Evolutionary conservation across 2,797 vertebrate species (phyloP), one percentile per base, ranked within the genome.

Genomic region (Limnodromus scolopaceus): DNA sequence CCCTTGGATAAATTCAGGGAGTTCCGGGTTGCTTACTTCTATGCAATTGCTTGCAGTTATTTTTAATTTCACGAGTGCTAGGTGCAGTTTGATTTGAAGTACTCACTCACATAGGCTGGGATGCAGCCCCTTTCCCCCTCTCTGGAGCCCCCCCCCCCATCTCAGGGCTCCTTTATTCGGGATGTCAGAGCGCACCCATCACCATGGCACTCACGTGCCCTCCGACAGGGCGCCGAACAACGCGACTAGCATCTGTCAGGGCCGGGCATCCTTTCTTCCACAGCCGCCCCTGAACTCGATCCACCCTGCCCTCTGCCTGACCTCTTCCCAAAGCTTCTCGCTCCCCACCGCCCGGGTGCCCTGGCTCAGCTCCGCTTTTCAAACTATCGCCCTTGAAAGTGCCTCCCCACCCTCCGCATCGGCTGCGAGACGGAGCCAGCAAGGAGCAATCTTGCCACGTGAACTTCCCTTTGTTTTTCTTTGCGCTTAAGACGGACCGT

Each of bases 401-500:
- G 89, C 82, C 87, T 89, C 81, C 58, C 92, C 81, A 55, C 76
- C 83, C 83, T 82, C 55, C 1, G 8, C 93, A 27, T 68, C 32
- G 69, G 66, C 77, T 54, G 71, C 16, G 5, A 83, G 93, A 89
- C 9, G 8, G 81, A 81, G 88, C 32, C 84, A 25, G 60, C 87
- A 11, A 85, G 91, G n/a, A 89, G 75, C 72, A 16, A 36, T 54
- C 71, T 45, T 39, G 75, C 91, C 91, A 54, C 65, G 48, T 89
- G 93, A 97, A 97, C 78, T 92, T 68, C 65, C 63, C 79, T 96
- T 97, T 97, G 95, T 93, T 95, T 97, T 96, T 83, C 76, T 49
- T 41, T 19, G 84, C 32, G 23, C 84, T 87, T 63, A 83, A 61
- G 94, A 93, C 22, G 13, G 70, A 41, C 86, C 9, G 88, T 96